phyloP scores from a whole-genome alignment of 2,888 invertebrate genomes.

The Linnaemya vulpina region DNA sequence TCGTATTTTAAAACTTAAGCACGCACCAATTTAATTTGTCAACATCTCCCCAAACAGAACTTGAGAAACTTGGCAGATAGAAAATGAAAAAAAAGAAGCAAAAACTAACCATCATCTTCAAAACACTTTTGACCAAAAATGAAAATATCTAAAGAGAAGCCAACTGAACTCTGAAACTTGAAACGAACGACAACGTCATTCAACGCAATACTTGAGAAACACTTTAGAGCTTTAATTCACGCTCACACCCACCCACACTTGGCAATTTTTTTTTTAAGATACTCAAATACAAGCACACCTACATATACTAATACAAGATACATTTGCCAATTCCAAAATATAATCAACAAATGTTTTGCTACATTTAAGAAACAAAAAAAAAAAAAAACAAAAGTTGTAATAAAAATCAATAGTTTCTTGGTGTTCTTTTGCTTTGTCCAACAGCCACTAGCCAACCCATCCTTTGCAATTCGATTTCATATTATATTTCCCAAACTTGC shows the following conservation, averaged over 20 bases:
- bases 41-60: conserved; percentile 66
- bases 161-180: conserved; percentile 35
- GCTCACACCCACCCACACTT: conserved; percentile 55
- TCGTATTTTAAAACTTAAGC: conserved; percentile 67
- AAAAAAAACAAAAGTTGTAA: conserved; percentile 45
- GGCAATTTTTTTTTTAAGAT: neutral
- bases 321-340: conserved; percentile 58
- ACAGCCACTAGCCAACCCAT: conserved; percentile 29
- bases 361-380: conserved; percentile 43
- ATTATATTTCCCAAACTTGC: conserved; percentile 37
- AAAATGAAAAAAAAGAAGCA: conserved; percentile 19
- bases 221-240: conserved; percentile 62
- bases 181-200: conserved; percentile 61
- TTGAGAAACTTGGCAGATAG: conserved; percentile 30
- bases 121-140: conserved; percentile 53
- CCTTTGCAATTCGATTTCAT: conserved; percentile 43
- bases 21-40: conserved; percentile 73
- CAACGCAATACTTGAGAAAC: conserved; percentile 59
- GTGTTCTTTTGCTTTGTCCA: conserved; percentile 5
- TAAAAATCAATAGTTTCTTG: conserved; percentile 65
- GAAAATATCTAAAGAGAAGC: conserved; percentile 7
- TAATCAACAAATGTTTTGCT: conserved; percentile 67
- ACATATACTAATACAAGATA: neutral
- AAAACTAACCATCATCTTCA: conserved; percentile 62
- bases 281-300: neutral